Evolutionary conservation across 1,140 invertebrate species (phyloP).

Genomic region (Theocolax elegans): DNA sequence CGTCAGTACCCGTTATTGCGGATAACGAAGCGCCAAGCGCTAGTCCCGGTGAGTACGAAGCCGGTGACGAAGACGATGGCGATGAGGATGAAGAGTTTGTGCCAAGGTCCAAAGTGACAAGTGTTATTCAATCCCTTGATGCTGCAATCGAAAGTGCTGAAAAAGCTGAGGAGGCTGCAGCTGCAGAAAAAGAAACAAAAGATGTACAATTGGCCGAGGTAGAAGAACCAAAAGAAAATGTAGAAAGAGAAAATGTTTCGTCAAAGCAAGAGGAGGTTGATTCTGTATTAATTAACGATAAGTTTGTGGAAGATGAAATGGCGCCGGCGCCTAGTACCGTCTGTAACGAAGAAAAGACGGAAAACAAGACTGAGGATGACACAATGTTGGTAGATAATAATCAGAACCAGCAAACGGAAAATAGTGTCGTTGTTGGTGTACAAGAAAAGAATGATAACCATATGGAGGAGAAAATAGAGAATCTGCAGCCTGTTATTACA

Average conservation of each 20-base stretch:
- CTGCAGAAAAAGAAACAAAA: constrained; percentile 18
- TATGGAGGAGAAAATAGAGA: not conserved
- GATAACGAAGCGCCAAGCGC: constrained; percentile 48
- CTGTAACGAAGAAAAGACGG: not conserved
- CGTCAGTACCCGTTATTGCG: constrained; percentile 28
- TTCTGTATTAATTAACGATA: not conserved
- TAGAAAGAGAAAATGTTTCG: not conserved
- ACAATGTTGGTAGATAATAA: not conserved
- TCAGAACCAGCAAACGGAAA: not conserved
- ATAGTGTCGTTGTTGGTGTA: not conserved
- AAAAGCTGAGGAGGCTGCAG: constrained; percentile 20
- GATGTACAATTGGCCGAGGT: not conserved
- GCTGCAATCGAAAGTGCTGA: constrained; percentile 36
- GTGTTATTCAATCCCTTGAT: constrained; percentile 41
- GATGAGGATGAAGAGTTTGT: constrained; percentile 57
- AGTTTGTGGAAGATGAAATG: not conserved
- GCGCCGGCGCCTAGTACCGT: not conserved
- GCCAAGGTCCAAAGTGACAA: constrained; percentile 48
- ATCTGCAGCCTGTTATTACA: not conserved
- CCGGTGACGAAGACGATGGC: constrained; percentile 65
- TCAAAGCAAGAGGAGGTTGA: constrained; percentile 23
- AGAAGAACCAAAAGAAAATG: not conserved
- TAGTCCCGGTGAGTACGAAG: constrained; percentile 69
- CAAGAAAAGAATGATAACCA: constrained; percentile 44
- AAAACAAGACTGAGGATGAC: constrained; percentile 22